These are phyloP conservation scores for Petrophora chlorosata DNA, from an alignment of 2,888 invertebrate genomes.

Conservation along the genomic window DNA sequence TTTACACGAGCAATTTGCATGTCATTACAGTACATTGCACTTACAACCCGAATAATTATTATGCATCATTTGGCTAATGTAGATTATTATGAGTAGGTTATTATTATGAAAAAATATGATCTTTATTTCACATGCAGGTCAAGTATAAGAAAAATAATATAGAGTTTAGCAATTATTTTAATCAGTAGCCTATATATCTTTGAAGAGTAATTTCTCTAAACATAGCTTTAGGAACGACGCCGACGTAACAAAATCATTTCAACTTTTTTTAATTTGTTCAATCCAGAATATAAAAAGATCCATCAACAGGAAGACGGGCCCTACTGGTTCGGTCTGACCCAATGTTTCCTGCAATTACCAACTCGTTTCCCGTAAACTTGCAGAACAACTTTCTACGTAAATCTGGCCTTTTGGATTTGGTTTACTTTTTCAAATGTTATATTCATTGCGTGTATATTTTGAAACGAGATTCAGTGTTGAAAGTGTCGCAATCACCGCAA, in stretches of 20 bases:
- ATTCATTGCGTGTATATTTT: background rate
- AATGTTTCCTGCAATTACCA: conserved; percentile 53
- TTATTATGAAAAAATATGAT: no score
- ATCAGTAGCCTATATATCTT: no score
- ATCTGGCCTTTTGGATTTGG: conserved; percentile 40
- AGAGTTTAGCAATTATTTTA: no score
- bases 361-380: conserved; percentile 51
- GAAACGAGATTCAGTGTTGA: background rate
- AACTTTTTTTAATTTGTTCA: conserved; percentile 14
- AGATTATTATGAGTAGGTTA: no score
- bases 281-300: conserved; percentile 33
- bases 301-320: conserved; percentile 31
- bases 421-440: conserved; percentile 33
- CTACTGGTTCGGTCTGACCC: conserved; percentile 31
- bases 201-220: no score
- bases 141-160: no score
- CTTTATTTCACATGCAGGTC: no score
- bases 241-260: no score
- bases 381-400: conserved; percentile 56
- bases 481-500: no score
- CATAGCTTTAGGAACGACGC: no score
- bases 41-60: conserved; percentile 3
- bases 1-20: conserved; percentile 10
- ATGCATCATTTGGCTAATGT: no score
- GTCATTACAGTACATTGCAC: conserved; percentile 3